These are phyloP conservation scores for Podocnemis expansa DNA, from an alignment of 2,113 vertebrate species.

Conservation along the genomic window DNA sequence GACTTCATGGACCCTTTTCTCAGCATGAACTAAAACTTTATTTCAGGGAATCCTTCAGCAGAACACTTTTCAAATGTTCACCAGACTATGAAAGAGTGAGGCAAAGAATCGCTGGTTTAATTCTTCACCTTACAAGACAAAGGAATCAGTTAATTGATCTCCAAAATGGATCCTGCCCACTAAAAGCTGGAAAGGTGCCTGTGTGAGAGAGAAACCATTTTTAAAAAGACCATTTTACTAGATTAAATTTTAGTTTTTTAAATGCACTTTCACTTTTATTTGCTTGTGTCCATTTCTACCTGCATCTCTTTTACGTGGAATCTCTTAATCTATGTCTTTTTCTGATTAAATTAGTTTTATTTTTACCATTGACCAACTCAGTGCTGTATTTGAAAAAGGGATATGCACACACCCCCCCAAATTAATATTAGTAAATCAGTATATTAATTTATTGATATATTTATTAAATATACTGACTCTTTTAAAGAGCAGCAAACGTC, in stretches of 20 bases:
- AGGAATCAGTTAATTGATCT: neutral
- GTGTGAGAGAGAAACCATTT: neutral
- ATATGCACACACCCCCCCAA: neutral
- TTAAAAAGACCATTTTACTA: neutral
- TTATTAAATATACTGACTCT: neutral
- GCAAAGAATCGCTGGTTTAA: neutral
- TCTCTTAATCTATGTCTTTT: neutral
- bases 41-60: neutral
- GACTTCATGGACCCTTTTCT: neutral
- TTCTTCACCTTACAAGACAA: neutral
- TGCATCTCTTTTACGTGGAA: neutral
- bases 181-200: neutral
- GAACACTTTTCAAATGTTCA: neutral
- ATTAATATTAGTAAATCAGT: no score
- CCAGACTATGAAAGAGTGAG: neutral
- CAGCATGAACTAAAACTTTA: neutral
- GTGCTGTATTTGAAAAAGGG: neutral
- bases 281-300: neutral
- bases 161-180: neutral
- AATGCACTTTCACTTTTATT: neutral
- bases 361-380: neutral
- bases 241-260: neutral
- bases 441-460: no score
- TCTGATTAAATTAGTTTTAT: neutral
- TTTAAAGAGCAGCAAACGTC: neutral